A percentile compares a stretch with the other conserved stretches of the same genome.
phyloP scores from a whole-genome alignment of 2,113 vertebrate genomes.

The Lophura nycthemera region DNA sequence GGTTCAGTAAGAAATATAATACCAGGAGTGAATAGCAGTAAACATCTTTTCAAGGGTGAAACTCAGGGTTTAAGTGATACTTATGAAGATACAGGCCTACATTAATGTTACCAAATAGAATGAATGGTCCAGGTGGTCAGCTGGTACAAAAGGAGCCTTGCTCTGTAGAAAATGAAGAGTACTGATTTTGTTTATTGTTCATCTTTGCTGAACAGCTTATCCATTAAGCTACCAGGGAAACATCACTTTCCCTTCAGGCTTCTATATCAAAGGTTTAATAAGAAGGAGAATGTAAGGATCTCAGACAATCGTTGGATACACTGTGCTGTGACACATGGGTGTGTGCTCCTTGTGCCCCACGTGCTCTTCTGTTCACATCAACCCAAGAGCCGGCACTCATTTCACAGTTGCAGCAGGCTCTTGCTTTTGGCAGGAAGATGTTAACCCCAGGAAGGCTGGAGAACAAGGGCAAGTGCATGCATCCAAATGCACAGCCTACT shows the following conservation, averaged over 20 bases:
- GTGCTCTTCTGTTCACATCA: neutral
- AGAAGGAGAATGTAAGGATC: neutral
- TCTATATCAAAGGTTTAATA: neutral
- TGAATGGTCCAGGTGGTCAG: neutral
- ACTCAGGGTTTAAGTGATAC: neutral
- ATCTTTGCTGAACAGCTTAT: neutral
- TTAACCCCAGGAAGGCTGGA: neutral
- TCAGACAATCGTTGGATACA: neutral
- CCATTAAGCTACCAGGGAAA: neutral
- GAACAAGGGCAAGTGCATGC: neutral
- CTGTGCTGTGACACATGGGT: neutral
- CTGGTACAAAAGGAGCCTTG: neutral
- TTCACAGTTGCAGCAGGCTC: neutral
- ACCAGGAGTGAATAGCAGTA: neutral
- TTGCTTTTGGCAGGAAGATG: neutral
- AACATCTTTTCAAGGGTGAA: neutral
- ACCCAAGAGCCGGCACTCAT: fast-evolving
- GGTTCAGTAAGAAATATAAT: neutral
- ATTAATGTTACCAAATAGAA: neutral
- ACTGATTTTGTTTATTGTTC: neutral
- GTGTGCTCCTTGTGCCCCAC: neutral
- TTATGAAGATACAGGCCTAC: neutral
- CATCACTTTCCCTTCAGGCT: neutral
- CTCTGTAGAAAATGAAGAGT: neutral
- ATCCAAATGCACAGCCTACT: neutral